A percentile compares a stretch with the other conserved stretches of the same genome.
These are phyloP conservation scores for Sycophaga agraensis DNA, from an alignment of 1,140 invertebrate genomes.

Conservation along the genomic window DNA sequence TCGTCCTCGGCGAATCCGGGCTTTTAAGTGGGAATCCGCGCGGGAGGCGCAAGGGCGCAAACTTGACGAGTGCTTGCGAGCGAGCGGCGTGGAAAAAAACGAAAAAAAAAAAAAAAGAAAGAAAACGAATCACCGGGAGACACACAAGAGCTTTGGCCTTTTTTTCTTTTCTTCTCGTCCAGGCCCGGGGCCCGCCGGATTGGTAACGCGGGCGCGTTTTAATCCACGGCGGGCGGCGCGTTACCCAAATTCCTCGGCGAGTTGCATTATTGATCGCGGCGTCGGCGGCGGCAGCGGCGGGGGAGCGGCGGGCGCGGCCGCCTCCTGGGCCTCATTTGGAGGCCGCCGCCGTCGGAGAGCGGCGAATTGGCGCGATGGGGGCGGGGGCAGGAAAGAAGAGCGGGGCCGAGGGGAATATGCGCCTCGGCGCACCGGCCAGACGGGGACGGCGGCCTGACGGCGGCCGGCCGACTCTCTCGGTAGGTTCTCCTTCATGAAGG, in stretches of 20 bases:
- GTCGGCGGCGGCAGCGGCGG: conserved; percentile 31
- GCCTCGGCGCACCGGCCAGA: no score
- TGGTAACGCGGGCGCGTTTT: conserved; percentile 4
- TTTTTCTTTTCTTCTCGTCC: no score
- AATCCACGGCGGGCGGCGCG: conserved; percentile 1
- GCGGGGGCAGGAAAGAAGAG: not conserved
- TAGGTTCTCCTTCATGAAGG: conserved; percentile 39
- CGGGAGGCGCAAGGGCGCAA: no score
- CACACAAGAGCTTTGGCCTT: no score
- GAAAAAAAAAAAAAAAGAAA: no score
- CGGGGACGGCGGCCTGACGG: no score
- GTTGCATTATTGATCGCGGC: conserved; percentile 39
- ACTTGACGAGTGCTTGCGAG: not conserved
- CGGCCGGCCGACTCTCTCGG: conserved; percentile 22
- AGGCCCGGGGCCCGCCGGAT: not conserved
- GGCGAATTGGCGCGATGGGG: not conserved
- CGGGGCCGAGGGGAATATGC: no score
- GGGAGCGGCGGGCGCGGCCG: conserved; percentile 20
- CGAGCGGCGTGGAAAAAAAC: not conserved
- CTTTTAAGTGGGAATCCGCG: conserved; percentile 17
- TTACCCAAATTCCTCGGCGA: conserved; percentile 27
- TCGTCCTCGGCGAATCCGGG: conserved; percentile 3
- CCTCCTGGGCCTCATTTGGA: conserved; percentile 37
- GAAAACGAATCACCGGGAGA: no score
- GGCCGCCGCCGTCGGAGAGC: not conserved